A percentile compares a stretch with the other conserved stretches of the same genome.
These are phyloP conservation scores for Calycopis cecrops DNA, from an alignment of 1,140 invertebrate species.

Conservation along the genomic window DNA sequence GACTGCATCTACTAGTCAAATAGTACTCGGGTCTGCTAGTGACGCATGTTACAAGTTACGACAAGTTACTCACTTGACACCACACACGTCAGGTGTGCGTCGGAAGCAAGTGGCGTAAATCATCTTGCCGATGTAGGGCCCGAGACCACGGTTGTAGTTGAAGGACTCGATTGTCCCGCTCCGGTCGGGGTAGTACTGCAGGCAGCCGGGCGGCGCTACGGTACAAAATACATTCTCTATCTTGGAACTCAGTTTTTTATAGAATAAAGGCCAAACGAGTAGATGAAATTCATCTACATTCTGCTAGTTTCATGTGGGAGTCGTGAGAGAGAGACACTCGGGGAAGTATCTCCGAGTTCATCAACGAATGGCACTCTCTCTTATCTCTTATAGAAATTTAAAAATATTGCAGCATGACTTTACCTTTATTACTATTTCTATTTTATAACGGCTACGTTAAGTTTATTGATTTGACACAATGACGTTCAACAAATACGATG, in stretches of 20 bases:
- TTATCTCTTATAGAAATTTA: too few species aligned
- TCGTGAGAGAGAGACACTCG: neutral
- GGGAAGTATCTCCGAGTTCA: too few species aligned
- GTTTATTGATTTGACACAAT: too few species aligned
- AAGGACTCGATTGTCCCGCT: constrained; percentile 77
- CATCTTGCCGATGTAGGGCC: constrained; percentile 62
- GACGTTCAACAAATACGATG: too few species aligned
- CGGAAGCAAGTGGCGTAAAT: constrained; percentile 69
- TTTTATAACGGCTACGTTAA: too few species aligned
- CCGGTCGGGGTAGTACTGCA: constrained; percentile 79
- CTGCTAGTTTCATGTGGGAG: neutral
- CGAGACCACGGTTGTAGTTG: constrained; percentile 75
- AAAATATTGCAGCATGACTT: too few species aligned
- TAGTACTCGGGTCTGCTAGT: too few species aligned
- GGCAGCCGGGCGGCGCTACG: constrained; percentile 78
- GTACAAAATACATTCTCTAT: neutral
- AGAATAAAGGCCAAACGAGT: neutral
- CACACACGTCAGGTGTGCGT: constrained; percentile 58
- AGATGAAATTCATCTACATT: neutral
- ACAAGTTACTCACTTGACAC: constrained; percentile 63
- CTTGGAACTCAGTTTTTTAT: neutral
- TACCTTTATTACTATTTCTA: too few species aligned
- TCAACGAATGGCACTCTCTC: too few species aligned
- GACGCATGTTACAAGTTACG: neutral
- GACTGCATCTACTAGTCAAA: too few species aligned